Evolutionary conservation across 2,888 invertebrate genomes (phyloP).

Genomic region (Drosophila pseudotakahashii): DNA sequence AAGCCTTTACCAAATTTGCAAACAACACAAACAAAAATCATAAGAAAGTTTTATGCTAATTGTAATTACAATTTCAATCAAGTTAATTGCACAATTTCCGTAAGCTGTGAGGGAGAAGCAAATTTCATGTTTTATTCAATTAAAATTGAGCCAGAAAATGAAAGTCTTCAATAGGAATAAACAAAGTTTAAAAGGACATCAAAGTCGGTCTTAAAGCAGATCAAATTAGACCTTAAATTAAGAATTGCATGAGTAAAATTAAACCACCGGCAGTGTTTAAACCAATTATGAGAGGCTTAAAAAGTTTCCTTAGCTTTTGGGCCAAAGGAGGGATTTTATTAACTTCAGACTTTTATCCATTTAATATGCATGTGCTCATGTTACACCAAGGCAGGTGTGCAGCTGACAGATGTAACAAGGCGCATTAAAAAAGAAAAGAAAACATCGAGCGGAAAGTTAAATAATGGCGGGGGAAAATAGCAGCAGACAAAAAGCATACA

Average conservation of each 20-base stretch:
- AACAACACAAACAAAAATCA: constrained; percentile 15
- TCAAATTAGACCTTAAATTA: constrained; percentile 6
- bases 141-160: constrained; percentile 5
- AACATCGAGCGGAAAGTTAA: constrained; percentile 22
- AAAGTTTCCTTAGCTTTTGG: constrained; percentile 7
- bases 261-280: constrained; percentile 2
- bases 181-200: constrained; percentile 25
- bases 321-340: constrained; percentile 17
- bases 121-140: constrained; percentile 37
- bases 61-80: constrained; percentile 61
- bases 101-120: background rate
- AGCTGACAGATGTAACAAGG: constrained; percentile 63
- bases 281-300: constrained; percentile 36
- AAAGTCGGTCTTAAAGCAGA: constrained; percentile 9
- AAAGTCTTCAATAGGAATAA: constrained; percentile 14
- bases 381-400: constrained; percentile 46
- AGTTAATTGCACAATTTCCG: constrained; percentile 56
- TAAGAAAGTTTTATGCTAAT: constrained; percentile 55
- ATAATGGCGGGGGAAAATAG: constrained; percentile 18
- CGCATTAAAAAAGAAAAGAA: constrained; percentile 11
- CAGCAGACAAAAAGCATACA: constrained; percentile 40
- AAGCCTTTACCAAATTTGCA: constrained; percentile 14
- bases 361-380: constrained; percentile 13
- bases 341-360: constrained; percentile 25
- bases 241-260: constrained; percentile 6